These are phyloP conservation scores for Melangyna quadrimaculata DNA, from an alignment of 2,888 invertebrate species.

Conservation along the genomic window DNA sequence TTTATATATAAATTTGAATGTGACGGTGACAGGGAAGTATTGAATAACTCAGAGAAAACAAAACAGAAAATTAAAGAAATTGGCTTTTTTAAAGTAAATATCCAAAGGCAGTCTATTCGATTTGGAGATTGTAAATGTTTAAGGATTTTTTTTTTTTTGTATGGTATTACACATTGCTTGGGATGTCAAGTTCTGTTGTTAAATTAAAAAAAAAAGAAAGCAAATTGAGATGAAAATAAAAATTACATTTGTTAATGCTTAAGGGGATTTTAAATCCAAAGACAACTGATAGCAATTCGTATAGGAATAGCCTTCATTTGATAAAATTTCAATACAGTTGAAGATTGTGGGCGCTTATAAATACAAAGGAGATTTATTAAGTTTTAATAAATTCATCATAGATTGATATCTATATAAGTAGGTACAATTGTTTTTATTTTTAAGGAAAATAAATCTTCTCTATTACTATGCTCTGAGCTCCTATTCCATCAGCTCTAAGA, in stretches of 20 bases:
- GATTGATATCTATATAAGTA: no score
- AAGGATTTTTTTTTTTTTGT: neutral
- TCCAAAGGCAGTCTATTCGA: neutral
- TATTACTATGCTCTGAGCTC: no score
- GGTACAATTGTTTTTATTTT: no score
- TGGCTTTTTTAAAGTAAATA: constrained; percentile 5
- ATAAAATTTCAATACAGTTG: neutral
- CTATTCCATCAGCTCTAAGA: no score
- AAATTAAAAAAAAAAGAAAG: neutral
- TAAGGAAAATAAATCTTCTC: no score
- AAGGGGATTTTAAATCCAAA: neutral
- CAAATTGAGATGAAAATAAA: neutral
- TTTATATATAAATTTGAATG: neutral
- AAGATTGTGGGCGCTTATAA: neutral
- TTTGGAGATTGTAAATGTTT: constrained; percentile 3
- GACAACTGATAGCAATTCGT: neutral
- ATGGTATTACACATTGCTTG: neutral
- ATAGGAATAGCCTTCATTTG: neutral
- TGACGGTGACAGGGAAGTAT: neutral
- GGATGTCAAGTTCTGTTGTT: neutral
- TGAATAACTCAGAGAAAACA: neutral
- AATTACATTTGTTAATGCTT: neutral
- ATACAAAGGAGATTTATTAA: neutral
- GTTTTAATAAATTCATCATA: no score
- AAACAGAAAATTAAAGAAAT: constrained; percentile 22